Evolutionary conservation across 2,797 vertebrate species (phyloP).

Genomic region (Cephalopachus bancanus): DNA sequence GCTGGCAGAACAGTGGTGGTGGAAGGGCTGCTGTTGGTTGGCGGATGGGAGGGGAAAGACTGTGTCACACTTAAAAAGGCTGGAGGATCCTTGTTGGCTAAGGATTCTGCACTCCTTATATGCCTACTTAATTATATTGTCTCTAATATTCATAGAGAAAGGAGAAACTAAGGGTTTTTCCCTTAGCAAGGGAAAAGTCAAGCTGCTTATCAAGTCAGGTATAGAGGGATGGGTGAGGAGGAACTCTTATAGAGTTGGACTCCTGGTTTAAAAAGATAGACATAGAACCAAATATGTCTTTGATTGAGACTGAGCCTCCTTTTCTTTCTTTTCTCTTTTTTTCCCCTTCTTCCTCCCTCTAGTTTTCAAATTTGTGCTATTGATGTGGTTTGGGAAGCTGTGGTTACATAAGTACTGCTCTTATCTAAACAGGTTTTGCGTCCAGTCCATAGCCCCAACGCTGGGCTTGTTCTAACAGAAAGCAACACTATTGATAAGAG

Average conservation of each 20-base stretch:
- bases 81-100: background rate
- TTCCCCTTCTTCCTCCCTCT: background rate
- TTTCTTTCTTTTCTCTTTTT: background rate
- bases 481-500: background rate
- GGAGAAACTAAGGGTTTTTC: background rate
- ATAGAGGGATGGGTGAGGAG: background rate
- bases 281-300: slow-evolving; percentile 4
- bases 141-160: background rate
- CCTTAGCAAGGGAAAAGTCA: background rate
- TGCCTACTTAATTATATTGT: background rate
- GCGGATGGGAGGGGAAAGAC: background rate
- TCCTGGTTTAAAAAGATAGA: background rate
- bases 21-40: background rate
- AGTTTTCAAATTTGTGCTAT: background rate
- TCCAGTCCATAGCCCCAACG: background rate
- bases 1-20: background rate
- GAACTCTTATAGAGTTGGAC: background rate
- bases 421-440: background rate
- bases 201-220: background rate
- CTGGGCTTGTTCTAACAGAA: slow-evolving; percentile 1
- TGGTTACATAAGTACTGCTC: background rate
- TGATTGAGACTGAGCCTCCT: background rate
- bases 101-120: background rate
- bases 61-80: background rate
- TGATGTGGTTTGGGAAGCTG: slow-evolving; percentile 2